Conservation (phyloP, 2,888 invertebrate species). For the Lissonota sp. region DNA sequence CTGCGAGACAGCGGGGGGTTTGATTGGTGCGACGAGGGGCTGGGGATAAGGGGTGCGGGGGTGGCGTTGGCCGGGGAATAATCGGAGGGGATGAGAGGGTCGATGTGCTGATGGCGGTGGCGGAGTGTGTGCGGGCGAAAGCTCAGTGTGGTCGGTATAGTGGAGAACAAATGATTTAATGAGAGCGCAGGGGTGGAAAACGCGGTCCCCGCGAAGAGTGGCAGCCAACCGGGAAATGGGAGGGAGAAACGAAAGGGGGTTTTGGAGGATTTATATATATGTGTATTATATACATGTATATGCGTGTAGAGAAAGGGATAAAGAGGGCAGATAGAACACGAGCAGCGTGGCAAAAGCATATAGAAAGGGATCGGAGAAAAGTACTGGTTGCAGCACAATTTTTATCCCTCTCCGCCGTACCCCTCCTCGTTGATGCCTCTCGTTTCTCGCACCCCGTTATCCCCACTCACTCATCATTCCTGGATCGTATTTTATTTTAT, state of each 20-base stretch:
- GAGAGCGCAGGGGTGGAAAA: conserved; percentile 75
- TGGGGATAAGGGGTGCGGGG: background rate
- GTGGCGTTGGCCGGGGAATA: conserved; percentile 30
- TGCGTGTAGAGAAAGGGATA: conserved; percentile 24
- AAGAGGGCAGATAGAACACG: conserved; percentile 27
- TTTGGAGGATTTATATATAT: background rate
- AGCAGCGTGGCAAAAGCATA: conserved; percentile 37
- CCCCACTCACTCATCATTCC: conserved; percentile 5
- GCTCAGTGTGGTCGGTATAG: conserved; percentile 64
- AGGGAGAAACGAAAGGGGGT: conserved; percentile 32
- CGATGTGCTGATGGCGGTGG: conserved; percentile 30
- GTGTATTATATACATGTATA: too few relatives aligned
- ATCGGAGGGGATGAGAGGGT: conserved; percentile 21
- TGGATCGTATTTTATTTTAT: background rate
- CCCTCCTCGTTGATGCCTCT: background rate
- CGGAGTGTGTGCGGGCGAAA: conserved; percentile 56
- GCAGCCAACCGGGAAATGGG: conserved; percentile 76
- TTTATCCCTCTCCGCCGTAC: conserved; percentile 32
- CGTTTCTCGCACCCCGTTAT: conserved; percentile 12
- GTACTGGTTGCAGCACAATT: conserved; percentile 58
- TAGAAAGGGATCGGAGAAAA: conserved; percentile 18
- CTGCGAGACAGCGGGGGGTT: conserved; percentile 33
- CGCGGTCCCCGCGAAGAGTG: conserved; percentile 68
- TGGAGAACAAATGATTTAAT: conserved; percentile 79
- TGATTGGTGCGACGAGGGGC: conserved; percentile 40